phyloP scores from a whole-genome alignment of 2,113 vertebrate species.

The Indicator indicator region DNA sequence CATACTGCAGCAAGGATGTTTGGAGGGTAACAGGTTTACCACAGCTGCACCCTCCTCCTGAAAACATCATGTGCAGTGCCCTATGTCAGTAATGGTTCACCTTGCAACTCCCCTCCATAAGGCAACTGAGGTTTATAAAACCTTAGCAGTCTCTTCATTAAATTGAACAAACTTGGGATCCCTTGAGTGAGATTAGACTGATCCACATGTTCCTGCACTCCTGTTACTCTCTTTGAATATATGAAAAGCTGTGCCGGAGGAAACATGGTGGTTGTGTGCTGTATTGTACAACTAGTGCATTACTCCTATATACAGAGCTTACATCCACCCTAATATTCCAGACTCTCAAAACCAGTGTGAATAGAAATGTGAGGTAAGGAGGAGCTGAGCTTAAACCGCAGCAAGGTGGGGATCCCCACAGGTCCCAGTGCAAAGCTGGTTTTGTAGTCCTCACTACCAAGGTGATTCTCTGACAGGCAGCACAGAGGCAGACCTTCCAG shows the following conservation, averaged over 20 bases:
- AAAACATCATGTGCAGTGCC: fast-evolving
- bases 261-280: neutral
- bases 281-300: neutral
- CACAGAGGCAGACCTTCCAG: neutral
- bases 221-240: neutral
- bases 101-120: neutral
- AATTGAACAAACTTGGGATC: fast-evolving
- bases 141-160: neutral
- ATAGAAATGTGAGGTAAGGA: neutral
- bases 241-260: neutral
- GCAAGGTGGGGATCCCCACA: neutral
- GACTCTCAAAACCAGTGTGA: neutral
- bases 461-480: neutral
- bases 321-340: neutral
- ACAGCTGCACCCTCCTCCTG: neutral
- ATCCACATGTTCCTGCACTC: neutral
- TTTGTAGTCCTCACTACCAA: neutral
- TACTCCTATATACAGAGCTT: fast-evolving
- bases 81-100: neutral
- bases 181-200: neutral
- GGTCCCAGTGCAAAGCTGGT: neutral
- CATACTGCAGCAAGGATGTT: neutral
- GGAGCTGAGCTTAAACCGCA: neutral
- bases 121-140: neutral
- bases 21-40: neutral